Conservation (phyloP, 2,888 invertebrate species). For the Yponomeuta plumbellus region DNA sequence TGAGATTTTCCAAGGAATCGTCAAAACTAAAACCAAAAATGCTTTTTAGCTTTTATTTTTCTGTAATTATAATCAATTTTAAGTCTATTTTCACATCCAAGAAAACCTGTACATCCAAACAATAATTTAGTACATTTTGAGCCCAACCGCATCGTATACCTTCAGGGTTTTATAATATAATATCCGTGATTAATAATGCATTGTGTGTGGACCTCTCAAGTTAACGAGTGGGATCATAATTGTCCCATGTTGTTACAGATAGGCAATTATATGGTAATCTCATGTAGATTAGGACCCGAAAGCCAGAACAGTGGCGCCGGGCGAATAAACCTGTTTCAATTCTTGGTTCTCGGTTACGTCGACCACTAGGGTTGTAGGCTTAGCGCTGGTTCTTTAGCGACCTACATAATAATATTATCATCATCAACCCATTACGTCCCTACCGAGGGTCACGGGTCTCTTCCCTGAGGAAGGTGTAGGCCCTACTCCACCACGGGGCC, state of each 20-base stretch:
- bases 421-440: too few species aligned
- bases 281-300: conserved; percentile 35
- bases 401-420: too few species aligned
- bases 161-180: not conserved
- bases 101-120: too few species aligned
- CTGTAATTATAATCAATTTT: too few species aligned
- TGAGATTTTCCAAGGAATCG: too few species aligned
- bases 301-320: conserved; percentile 42
- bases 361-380: not conserved
- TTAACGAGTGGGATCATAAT: conserved; percentile 21
- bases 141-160: not conserved
- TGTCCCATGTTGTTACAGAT: conserved; percentile 22
- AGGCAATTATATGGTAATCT: conserved; percentile 50
- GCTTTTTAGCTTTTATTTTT: too few species aligned
- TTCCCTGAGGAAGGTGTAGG: too few species aligned
- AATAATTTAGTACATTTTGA: too few species aligned
- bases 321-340: conserved; percentile 32
- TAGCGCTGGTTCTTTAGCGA: not conserved
- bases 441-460: too few species aligned
- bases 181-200: not conserved
- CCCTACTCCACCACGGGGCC: too few species aligned
- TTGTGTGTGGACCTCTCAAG: not conserved
- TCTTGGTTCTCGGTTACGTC: not conserved
- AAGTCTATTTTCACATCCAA: too few species aligned
- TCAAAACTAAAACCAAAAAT: too few species aligned